Conservation (phyloP, 2,888 invertebrate species). For the Drosophila nr. perissopoda region DNA sequence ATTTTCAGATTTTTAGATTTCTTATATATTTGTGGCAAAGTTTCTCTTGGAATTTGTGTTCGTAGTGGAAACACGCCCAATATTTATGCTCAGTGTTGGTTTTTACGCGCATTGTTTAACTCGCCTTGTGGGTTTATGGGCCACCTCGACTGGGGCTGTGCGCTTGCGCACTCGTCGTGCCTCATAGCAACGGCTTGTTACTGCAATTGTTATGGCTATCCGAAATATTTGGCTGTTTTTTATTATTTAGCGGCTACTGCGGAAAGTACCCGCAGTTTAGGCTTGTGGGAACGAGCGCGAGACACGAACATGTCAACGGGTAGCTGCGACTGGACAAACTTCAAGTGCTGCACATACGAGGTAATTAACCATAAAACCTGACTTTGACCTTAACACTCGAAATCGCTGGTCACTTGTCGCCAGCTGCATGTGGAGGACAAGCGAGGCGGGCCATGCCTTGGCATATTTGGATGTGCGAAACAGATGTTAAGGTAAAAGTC, state of each 20-base stretch:
- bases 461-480: constrained; percentile 56
- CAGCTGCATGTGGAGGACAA: constrained; percentile 41
- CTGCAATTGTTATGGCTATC: constrained; percentile 36
- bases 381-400: constrained; percentile 80
- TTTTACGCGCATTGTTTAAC: constrained; percentile 32
- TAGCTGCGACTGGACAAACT: constrained; percentile 28
- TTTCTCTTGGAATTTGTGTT: background rate
- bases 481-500: constrained; percentile 48
- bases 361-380: constrained; percentile 79
- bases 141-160: constrained; percentile 42
- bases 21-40: background rate
- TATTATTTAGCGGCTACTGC: constrained; percentile 19
- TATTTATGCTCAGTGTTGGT: constrained; percentile 11
- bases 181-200: constrained; percentile 34
- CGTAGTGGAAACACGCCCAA: constrained; percentile 14
- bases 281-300: constrained; percentile 59
- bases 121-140: constrained; percentile 54
- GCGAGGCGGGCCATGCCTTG: constrained; percentile 47
- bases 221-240: constrained; percentile 16
- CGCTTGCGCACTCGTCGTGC: constrained; percentile 37
- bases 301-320: constrained; percentile 49
- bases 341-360: constrained; percentile 31
- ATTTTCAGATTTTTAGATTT: background rate
- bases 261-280: constrained; percentile 21
- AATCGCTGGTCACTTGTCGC: constrained; percentile 44